Base-by-base conservation (phyloP, 1,140 invertebrate species). In the Charaxes varanes region DNA sequence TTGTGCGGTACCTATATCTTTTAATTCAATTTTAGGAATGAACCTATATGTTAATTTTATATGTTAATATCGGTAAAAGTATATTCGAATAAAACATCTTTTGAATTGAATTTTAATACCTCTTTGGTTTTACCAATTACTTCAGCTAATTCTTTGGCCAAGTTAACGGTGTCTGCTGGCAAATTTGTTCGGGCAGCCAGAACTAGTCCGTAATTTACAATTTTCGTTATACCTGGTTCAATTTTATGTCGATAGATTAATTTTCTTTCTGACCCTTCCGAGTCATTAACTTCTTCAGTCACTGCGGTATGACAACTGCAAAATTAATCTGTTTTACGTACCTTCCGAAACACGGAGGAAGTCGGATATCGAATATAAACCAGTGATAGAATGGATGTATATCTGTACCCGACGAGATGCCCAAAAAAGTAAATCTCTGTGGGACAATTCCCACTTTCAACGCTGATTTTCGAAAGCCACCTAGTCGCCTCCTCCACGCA, bases 131-230 rank as follows among this genome's bases (percentile, higher is more conserved):
- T 56, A 2, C 28, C 21, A 21, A 85, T 83, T 5, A 84, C 24
- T 46, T 72, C 62, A 7, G 69, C 66, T 0, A 85, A 46, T 47
- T 85, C 82, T 41, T 49, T 58, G 10, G 84, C 84, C 15, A 85
- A 50, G 36, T 73, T 65, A 2, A 84, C 56, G 8, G 68, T 77
- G 15, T 64, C 61, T 55, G 65, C 48, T 0, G 84, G 80, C 18
- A 85, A 55, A 58, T 84, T 78, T 1, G 84, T 85, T 53, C 69
- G 81, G 23, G 65, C 62, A 11, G 84, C 84, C 26, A 85, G 46
- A 7, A 68, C 50, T 23, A 85, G 40, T 1, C 82, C 84, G 32
- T 85, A 85, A 21, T 73, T 47, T 14, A 84, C 61, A 6, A 85
- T 63, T 18, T 60, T 64, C 1, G 71, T 81, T 0, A 74, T 37